A percentile compares a stretch with the other conserved stretches of the same genome.
phyloP scores from a whole-genome alignment of 2,888 invertebrate genomes.

The Linnaemya tessellans region DNA sequence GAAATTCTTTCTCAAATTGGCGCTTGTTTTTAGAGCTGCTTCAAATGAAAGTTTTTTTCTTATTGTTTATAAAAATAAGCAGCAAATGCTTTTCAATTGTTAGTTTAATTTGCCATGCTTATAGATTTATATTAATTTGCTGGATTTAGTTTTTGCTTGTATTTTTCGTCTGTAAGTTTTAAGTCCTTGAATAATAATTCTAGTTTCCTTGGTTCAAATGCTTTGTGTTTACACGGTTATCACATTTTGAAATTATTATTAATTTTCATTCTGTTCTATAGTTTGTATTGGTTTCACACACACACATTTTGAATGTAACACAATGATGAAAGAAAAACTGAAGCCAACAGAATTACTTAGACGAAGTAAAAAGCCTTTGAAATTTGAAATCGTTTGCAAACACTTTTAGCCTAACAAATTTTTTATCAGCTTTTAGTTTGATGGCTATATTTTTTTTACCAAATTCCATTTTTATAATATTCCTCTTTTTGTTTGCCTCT shows the following conservation, averaged over 20 bases:
- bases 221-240: no score
- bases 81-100: conserved; percentile 9
- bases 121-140: conserved; percentile 6
- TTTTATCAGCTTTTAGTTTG: not conserved
- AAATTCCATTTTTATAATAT: not conserved
- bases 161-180: not conserved
- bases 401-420: not conserved
- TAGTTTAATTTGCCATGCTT: conserved; percentile 4
- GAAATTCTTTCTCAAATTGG: no score
- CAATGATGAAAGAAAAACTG: not conserved
- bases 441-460: not conserved
- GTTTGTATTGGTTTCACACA: no score
- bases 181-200: conserved; percentile 1
- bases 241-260: no score
- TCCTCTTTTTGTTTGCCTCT: not conserved
- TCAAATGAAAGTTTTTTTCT: no score
- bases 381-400: not conserved
- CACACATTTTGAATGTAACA: not conserved
- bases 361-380: not conserved
- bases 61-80: no score
- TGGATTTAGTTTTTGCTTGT: conserved; percentile 24
- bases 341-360: not conserved
- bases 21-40: no score
- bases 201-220: no score
- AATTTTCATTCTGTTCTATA: no score